Evolutionary conservation across 1,140 invertebrate genomes (phyloP), one percentile per base, ranked within the genome.

Genomic region (Drosophila sucinea): DNA sequence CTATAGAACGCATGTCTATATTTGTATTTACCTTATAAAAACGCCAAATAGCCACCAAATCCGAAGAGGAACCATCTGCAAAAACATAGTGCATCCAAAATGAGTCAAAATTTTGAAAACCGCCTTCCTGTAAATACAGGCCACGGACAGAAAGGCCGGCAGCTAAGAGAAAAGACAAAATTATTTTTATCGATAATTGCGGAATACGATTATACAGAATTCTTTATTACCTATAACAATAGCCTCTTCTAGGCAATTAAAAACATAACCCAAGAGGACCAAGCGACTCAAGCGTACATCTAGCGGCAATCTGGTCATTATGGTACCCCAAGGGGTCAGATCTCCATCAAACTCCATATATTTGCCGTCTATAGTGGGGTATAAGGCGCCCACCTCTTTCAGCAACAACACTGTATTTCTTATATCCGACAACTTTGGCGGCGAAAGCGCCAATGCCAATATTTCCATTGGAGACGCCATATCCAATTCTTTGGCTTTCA

Each of bases 211-310:
- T 7, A 54, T 65, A 54, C 0, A n/a, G 2, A 38, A 38, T 38
- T 38, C 3, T 11, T n/a, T 35, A 74, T 93, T 92, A 97, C 96
- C 97, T 90, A 99, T 98, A 61, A 98, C 96, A 35, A 99, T 95
- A 7, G 95, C 93, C 72, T 98, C 98, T 30, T 97, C 95, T 0
- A 99, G 91, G 40, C 97, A 94, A 64, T 96, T 97, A 86, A 97
- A 99, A 11, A 97, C 94, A 91, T 98, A 95, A 1, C 98, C 98
- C 0, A 99, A 92, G 44, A 98, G 93, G 41, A 99, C 96, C 0
- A 99, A 92, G 87, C 98, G 98, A 8, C 96, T 94, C 3, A 98
- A 89, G 47, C 94, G 94, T 10, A 98, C 95, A 86, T 98, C 96
- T 0, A 99, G 80, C 0, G 98, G 98, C 40, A 99, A 92, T 54